Conservation (phyloP, 2,113 vertebrate species). For the Sporophila hypoxantha region DNA sequence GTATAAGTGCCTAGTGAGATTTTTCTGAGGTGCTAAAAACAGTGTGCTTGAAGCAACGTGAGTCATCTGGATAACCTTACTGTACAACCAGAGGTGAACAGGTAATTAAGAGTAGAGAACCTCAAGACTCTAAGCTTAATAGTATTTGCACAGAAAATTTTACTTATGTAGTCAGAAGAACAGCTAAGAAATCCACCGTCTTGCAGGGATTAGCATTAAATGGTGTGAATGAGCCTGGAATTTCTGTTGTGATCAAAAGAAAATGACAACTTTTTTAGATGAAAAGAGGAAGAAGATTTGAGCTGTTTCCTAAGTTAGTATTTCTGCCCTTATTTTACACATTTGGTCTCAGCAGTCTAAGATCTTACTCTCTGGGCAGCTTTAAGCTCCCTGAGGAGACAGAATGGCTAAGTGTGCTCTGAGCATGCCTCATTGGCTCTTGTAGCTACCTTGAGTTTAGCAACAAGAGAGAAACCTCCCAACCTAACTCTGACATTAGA, state of each 20-base stretch:
- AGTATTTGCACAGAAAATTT: neutral
- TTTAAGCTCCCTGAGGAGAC: neutral
- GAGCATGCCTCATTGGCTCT: neutral
- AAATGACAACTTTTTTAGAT: neutral
- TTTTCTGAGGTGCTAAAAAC: neutral
- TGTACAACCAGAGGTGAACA: neutral
- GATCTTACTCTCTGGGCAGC: neutral
- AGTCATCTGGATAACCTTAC: neutral
- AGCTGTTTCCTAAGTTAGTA: neutral
- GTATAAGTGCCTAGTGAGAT: neutral
- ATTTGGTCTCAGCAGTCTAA: neutral
- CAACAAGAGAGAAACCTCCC: neutral
- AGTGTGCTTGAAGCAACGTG: neutral
- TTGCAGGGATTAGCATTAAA: neutral
- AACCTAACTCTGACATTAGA: neutral
- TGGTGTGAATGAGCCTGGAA: neutral
- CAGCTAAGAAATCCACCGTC: neutral
- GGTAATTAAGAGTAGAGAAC: neutral
- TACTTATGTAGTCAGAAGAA: neutral
- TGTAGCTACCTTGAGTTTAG: neutral
- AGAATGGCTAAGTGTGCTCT: neutral
- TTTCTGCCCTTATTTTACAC: constrained; percentile 5
- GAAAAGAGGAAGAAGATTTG: neutral
- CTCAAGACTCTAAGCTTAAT: neutral
- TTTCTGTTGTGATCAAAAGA: constrained; percentile 1